phyloP scores from a whole-genome alignment of 1,140 invertebrate species.

The Tetraneura akinire region DNA sequence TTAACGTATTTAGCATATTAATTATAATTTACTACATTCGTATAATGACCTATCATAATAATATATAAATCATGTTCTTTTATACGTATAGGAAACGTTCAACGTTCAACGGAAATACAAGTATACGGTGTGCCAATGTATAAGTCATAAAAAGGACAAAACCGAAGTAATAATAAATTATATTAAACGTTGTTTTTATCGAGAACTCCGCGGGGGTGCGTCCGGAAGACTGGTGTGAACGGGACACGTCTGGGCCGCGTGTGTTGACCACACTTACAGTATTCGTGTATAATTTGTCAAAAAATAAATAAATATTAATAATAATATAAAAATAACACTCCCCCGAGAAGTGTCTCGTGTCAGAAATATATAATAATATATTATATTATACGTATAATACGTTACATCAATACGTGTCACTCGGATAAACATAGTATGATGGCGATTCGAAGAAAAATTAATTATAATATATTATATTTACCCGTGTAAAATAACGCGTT shows the following conservation, averaged over 20 bases:
- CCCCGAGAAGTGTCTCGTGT: conserved; percentile 1
- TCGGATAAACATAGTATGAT: not conserved
- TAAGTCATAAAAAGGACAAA: not conserved
- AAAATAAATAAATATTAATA: not conserved
- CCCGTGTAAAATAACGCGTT: no score
- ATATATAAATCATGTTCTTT: not conserved
- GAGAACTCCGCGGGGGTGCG: not conserved
- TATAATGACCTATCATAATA: no score
- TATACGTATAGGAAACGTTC: not conserved
- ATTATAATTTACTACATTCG: no score
- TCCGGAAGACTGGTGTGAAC: not conserved
- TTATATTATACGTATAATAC: no score
- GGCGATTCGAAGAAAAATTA: conserved; percentile 22
- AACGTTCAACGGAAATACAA: not conserved
- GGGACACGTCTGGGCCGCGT: not conserved
- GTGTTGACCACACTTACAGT: conserved; percentile 8
- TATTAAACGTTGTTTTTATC: conserved; percentile 17
- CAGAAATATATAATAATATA: not conserved
- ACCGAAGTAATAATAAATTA: not conserved
- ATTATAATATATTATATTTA: not conserved
- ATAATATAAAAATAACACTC: no score
- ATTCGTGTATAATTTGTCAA: conserved; percentile 8
- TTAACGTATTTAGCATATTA: no score
- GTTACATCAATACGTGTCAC: no score
- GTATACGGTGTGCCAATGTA: not conserved